phyloP scores from a whole-genome alignment of 1,140 invertebrate species.

The Zelostemma sp. region DNA sequence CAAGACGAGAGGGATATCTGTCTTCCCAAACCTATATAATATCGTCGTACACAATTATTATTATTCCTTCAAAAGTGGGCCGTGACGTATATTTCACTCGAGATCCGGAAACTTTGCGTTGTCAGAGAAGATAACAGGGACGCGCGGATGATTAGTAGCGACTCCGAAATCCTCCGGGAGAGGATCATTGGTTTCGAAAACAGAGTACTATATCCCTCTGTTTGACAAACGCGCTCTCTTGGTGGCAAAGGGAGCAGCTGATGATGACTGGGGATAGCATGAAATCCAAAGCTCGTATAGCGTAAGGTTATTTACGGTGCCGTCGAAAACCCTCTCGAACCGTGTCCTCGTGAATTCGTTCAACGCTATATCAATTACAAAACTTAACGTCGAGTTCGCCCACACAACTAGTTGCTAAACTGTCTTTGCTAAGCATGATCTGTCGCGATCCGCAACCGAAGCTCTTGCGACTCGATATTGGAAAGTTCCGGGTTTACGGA shows the following conservation, averaged over 20 bases:
- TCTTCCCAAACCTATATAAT: too few relatives aligned
- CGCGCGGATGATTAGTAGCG: conserved; percentile 40
- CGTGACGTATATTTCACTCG: too few relatives aligned
- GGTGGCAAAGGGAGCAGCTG: conserved; percentile 40
- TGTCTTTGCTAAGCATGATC: conserved; percentile 45
- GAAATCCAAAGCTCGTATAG: conserved; percentile 38
- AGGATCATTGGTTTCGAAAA: conserved; percentile 39
- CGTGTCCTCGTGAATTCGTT: conserved; percentile 38
- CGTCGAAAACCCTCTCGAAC: conserved; percentile 46
- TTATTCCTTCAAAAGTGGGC: too few relatives aligned
- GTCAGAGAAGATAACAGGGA: too few relatives aligned
- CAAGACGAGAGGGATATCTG: too few relatives aligned
- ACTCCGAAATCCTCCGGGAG: conserved; percentile 38
- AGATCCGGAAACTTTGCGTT: too few relatives aligned
- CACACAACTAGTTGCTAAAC: conserved; percentile 54
- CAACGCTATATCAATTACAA: conserved; percentile 63
- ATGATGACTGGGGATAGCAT: conserved; percentile 38
- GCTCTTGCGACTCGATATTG: conserved; percentile 29
- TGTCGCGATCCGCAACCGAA: conserved; percentile 23
- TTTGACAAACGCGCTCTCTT: conserved; percentile 44
- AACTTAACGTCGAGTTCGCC: conserved; percentile 50
- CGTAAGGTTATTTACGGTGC: conserved; percentile 47
- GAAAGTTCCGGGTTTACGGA: conserved; percentile 43
- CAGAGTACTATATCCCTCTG: conserved; percentile 35
- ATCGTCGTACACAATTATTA: too few relatives aligned